Evolutionary conservation across 2,797 vertebrate species (phyloP).

Genomic region (Steatocranus sp.): DNA sequence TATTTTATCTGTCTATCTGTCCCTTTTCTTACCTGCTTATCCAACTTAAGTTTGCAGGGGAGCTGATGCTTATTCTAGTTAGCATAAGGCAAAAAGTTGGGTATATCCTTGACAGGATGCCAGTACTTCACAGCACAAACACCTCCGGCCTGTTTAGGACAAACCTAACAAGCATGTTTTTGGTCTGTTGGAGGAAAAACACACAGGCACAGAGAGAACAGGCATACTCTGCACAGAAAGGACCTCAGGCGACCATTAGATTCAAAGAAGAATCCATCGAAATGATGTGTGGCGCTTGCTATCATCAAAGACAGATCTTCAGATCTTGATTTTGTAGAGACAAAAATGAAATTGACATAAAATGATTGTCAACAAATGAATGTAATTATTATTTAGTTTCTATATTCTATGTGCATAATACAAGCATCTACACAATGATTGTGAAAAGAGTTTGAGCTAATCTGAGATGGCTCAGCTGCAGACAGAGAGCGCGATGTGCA

Average conservation of each 20-base stretch:
- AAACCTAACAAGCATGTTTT: not conserved
- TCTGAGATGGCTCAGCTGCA: slow-evolving; percentile 44
- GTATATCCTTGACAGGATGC: not conserved
- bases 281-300: not conserved
- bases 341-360: not conserved
- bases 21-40: no score
- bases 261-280: not conserved
- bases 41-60: no score
- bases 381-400: not conserved
- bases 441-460: not conserved
- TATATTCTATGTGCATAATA: not conserved
- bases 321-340: not conserved
- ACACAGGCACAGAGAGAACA: not conserved
- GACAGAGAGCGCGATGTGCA: slow-evolving; percentile 22
- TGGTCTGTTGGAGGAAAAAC: not conserved
- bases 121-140: not conserved
- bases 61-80: no score
- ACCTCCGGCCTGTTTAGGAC: not conserved
- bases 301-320: not conserved
- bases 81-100: no score
- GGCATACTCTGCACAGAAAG: not conserved
- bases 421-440: not conserved
- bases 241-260: not conserved
- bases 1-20: no score
- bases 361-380: not conserved